Percentiles rank a stretch among this genome's conserved stretches.
Evolutionary conservation across 2,888 invertebrate species (phyloP).

Genomic region (Chrysodeixis includens): DNA sequence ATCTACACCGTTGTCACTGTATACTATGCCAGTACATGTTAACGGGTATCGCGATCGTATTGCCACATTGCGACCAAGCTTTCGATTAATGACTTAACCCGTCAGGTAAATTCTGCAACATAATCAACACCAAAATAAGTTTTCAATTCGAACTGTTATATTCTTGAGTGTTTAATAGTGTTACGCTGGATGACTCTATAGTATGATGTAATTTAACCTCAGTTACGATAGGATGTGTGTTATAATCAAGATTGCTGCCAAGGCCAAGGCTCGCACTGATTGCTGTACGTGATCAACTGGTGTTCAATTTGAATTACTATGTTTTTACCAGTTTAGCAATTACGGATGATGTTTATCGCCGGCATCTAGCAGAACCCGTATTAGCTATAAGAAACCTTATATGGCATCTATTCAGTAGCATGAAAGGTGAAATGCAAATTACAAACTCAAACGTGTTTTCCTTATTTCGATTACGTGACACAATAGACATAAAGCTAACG

Average conservation of each 20-base stretch:
- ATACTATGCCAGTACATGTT: conserved; percentile 58
- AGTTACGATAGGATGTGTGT: conserved; percentile 54
- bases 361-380: background rate
- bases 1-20: conserved; percentile 59
- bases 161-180: conserved; percentile 38
- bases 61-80: conserved; percentile 60
- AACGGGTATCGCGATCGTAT: conserved; percentile 51
- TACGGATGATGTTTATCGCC: conserved; percentile 19
- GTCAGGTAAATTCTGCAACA: conserved; percentile 38
- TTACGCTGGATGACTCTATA: conserved; percentile 66
- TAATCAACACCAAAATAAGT: background rate
- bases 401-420: background rate
- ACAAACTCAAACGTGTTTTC: conserved; percentile 14
- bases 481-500: conserved; percentile 21
- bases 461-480: conserved; percentile 26
- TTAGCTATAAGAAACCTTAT: background rate
- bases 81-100: conserved; percentile 61
- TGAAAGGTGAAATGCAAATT: conserved; percentile 26
- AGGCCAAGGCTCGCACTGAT: conserved; percentile 65
- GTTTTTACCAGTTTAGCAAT: conserved; percentile 20
- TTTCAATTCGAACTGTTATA: background rate
- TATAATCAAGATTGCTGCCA: conserved; percentile 67
- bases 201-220: conserved; percentile 70
- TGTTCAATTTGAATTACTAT: conserved; percentile 23
- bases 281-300: conserved; percentile 47